A percentile compares a stretch with the other conserved stretches of the same genome.
Conservation (phyloP, 2,797 vertebrate species). For the Rhinogobio ventralis region DNA sequence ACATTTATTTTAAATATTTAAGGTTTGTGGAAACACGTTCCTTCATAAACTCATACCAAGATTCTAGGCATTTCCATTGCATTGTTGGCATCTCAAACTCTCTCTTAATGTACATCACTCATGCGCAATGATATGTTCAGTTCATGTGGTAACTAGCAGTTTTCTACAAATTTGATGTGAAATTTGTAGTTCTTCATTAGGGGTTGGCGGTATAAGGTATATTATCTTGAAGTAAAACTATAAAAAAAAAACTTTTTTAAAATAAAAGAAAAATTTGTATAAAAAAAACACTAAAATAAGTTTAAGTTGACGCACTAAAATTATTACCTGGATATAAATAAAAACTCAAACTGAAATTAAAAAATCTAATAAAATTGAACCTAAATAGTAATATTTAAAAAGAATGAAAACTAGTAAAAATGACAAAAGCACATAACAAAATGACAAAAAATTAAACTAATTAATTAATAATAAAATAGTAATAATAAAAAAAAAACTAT, state of each 20-base stretch:
- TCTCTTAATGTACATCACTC: slow-evolving; percentile 12
- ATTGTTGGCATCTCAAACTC: background rate
- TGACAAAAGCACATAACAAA: background rate
- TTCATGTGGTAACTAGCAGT: background rate
- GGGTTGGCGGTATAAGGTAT: background rate
- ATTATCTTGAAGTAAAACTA: background rate
- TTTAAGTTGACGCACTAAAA: background rate
- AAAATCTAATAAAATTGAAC: background rate
- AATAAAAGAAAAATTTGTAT: too few species aligned
- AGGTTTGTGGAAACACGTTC: slow-evolving; percentile 67
- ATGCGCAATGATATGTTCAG: slow-evolving; percentile 3
- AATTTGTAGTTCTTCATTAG: background rate
- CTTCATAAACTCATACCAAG: slow-evolving; percentile 29
- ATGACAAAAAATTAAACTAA: background rate
- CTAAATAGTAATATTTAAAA: background rate
- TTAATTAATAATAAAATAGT: background rate
- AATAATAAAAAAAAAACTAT: background rate
- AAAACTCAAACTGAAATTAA: background rate
- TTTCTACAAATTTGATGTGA: background rate
- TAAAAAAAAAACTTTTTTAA: background rate
- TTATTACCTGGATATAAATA: background rate
- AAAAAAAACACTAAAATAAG: too few species aligned
- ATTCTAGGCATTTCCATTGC: slow-evolving; percentile 20
- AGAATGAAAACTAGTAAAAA: background rate
- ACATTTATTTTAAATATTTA: slow-evolving; percentile 63